Evolutionary conservation across 1,140 invertebrate genomes (phyloP).

Genomic region (Drosophila miranda): DNA sequence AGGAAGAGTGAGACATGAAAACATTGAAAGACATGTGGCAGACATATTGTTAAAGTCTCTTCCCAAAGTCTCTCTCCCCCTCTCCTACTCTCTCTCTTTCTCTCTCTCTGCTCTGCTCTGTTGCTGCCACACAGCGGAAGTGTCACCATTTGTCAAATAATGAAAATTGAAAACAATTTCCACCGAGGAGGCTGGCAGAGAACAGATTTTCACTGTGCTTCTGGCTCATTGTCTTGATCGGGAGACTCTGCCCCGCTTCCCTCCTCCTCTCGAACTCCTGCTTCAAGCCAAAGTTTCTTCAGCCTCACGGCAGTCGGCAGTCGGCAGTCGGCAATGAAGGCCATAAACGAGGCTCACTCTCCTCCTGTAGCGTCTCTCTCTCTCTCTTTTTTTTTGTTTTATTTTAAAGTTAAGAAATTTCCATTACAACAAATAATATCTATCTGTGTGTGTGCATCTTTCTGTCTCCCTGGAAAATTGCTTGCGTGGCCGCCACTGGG

Average conservation of each 20-base stretch:
- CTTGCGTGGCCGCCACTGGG: slow-evolving; percentile 17
- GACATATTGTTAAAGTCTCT: slow-evolving; percentile 73
- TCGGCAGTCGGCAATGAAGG: neutral
- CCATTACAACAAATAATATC: slow-evolving; percentile 50
- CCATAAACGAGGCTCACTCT: too few species aligned
- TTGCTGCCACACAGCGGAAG: slow-evolving; percentile 77
- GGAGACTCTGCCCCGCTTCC: neutral
- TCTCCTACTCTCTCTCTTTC: too few species aligned
- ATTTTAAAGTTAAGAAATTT: slow-evolving; percentile 65
- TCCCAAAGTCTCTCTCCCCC: slow-evolving; percentile 1
- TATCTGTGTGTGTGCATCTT: slow-evolving; percentile 20
- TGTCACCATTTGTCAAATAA: slow-evolving; percentile 82
- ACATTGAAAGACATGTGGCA: slow-evolving; percentile 25
- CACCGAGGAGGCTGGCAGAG: slow-evolving; percentile 39
- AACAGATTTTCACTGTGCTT: slow-evolving; percentile 43
- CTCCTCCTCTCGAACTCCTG: neutral
- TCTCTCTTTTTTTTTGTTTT: too few species aligned
- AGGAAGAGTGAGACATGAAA: neutral
- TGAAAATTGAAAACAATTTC: slow-evolving; percentile 82
- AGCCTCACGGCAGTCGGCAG: neutral
- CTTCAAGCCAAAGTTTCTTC: slow-evolving; percentile 49
- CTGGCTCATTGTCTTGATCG: slow-evolving; percentile 54
- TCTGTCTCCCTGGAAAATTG: slow-evolving; percentile 34
- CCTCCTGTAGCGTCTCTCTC: neutral
- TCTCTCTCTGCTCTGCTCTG: neutral